These are phyloP conservation scores for Acomys russatus DNA, from an alignment of 2,797 vertebrate genomes.

Conservation along the genomic window DNA sequence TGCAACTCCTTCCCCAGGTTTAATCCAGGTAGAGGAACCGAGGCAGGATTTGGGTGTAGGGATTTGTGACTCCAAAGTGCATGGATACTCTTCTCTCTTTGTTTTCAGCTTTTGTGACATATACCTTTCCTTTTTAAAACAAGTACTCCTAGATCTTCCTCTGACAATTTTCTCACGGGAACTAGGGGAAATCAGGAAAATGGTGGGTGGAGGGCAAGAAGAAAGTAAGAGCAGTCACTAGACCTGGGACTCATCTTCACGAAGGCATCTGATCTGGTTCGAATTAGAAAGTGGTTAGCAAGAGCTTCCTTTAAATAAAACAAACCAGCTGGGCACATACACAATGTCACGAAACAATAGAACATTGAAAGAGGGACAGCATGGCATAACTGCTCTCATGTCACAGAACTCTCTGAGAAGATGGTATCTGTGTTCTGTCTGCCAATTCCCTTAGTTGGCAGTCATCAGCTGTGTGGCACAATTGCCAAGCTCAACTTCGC, in stretches of 20 bases:
- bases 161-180: slow-evolving; percentile 25
- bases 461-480: neutral
- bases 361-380: neutral
- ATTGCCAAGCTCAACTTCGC: neutral
- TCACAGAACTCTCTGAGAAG: slow-evolving; percentile 19
- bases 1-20: neutral
- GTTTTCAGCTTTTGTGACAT: slow-evolving; percentile 9
- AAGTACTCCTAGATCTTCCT: slow-evolving; percentile 7
- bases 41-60: neutral
- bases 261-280: slow-evolving; percentile 19
- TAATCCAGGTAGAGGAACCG: neutral
- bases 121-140: neutral
- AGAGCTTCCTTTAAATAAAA: slow-evolving; percentile 22
- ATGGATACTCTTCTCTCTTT: neutral
- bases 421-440: slow-evolving; percentile 11
- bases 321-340: neutral
- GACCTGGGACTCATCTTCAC: neutral
- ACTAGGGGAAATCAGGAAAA: neutral
- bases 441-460: neutral
- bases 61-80: slow-evolving; percentile 35
- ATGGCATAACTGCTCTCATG: neutral
- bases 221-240: neutral
- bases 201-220: neutral
- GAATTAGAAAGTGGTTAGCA: slow-evolving; percentile 57
- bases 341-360: slow-evolving; percentile 35